Percentiles rank a stretch among this genome's conserved stretches.
Conservation (phyloP, 2,113 vertebrate species). For the Caloenas nicobarica region DNA sequence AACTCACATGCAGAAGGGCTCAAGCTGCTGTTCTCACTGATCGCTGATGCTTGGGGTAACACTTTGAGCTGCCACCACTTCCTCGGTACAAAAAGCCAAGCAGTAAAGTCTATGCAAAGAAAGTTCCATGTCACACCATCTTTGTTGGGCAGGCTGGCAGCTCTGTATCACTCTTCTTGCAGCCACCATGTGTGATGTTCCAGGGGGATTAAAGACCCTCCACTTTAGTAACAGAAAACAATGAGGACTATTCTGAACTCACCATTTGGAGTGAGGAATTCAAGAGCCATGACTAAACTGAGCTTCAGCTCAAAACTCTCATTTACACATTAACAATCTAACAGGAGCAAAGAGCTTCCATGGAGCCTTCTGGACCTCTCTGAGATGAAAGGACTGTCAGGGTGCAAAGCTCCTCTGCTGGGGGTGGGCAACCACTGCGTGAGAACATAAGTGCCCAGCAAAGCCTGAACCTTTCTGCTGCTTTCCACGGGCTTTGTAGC, state of each 20-base stretch:
- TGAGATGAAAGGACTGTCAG: not conserved
- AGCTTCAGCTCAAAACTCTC: not conserved
- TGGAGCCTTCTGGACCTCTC: not conserved
- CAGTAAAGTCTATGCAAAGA: not conserved
- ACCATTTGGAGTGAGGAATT: not conserved
- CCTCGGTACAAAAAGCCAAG: not conserved
- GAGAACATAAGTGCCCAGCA: not conserved
- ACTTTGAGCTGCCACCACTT: not conserved
- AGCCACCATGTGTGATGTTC: not conserved
- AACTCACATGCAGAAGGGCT: not conserved
- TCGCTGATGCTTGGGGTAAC: not conserved
- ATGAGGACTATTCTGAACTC: not conserved
- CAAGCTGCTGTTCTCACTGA: not conserved
- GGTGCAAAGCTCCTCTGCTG: not conserved
- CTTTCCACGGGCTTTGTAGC: not conserved
- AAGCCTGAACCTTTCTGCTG: not conserved
- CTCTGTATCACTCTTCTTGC: not conserved
- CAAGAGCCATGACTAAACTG: not conserved
- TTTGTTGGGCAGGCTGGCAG: not conserved
- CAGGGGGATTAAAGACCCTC: not conserved
- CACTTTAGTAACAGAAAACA: not conserved
- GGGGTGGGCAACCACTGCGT: not conserved
- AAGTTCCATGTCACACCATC: not conserved
- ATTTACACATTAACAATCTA: not conserved
- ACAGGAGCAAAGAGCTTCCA: not conserved